Percentiles rank a stretch among this genome's conserved stretches.
Conservation (phyloP, 1,140 invertebrate genomes). For the Branchinecta lindahli region DNA sequence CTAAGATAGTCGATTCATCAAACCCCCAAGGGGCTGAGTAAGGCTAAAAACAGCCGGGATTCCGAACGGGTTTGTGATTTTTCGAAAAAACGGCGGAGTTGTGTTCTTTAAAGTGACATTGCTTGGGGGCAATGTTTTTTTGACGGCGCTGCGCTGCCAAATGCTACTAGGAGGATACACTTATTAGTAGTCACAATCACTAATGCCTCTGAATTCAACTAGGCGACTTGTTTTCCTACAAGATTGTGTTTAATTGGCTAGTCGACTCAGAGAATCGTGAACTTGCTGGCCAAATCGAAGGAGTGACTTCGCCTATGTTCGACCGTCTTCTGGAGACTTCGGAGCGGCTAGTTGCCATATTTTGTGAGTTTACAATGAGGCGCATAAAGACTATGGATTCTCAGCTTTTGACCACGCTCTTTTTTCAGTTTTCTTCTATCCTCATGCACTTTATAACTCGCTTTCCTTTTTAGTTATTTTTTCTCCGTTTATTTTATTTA, state of each 20-base stretch:
- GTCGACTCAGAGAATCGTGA: slow-evolving; percentile 30
- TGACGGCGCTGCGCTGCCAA: too few relatives aligned
- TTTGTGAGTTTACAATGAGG: slow-evolving; percentile 28
- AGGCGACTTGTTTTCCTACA: slow-evolving; percentile 19
- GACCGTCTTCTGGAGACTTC: slow-evolving; percentile 31
- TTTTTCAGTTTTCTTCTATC: slow-evolving; percentile 6
- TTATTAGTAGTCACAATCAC: too few relatives aligned
- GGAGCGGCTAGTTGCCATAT: slow-evolving; percentile 31
- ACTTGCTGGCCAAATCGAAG: slow-evolving; percentile 32
- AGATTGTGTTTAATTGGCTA: slow-evolving; percentile 24
- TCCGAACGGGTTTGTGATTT: too few relatives aligned
- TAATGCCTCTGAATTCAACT: background rate
- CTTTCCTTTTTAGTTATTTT: slow-evolving; percentile 10
- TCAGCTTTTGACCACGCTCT: slow-evolving; percentile 2
- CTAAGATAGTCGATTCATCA: too few relatives aligned
- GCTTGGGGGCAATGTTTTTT: too few relatives aligned
- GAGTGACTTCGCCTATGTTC: slow-evolving; percentile 31
- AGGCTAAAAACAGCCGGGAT: too few relatives aligned
- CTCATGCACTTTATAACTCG: background rate
- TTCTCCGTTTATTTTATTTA: slow-evolving; percentile 13
- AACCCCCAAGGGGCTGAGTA: too few relatives aligned
- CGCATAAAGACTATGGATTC: slow-evolving; percentile 12
- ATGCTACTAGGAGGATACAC: too few relatives aligned
- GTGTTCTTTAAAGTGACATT: too few relatives aligned
- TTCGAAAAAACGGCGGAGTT: too few relatives aligned